Evolutionary conservation across 2,797 vertebrate genomes (phyloP), one percentile per base, ranked within the genome.

Genomic region (Tympanoctomys barrerae): DNA sequence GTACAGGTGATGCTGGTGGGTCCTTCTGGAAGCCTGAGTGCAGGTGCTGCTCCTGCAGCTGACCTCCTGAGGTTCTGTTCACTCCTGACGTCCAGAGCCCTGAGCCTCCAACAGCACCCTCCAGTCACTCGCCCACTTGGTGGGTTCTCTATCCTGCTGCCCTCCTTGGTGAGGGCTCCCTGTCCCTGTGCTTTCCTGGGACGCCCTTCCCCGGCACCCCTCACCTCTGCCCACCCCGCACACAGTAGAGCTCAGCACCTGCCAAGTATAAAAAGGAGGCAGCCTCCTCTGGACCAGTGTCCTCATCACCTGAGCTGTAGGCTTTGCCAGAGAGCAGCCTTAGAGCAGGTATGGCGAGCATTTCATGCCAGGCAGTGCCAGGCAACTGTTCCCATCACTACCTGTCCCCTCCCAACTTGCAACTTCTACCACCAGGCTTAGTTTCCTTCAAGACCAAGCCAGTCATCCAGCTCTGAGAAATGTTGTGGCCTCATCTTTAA

Each of bases 351-450:
- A 13, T 36, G 0, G 9, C 36, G 49, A 36, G 26, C 16, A 0
- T 36, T 83, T 16, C 0, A 16, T 49, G 73, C 73, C 26, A n/a
- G 28, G 88, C 28, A 28, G 2, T 14, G 24, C 12, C 39, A 12
- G 19, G 0, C 33, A 10, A 6, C 2, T 16, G 9, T 6, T 8
- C 16, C 61, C 64, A 68, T n/a, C 31, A 33, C 64, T 68, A 14
- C 14, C 64, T 7, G 49, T 14, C 62, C 49, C 33, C 1, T 19
- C 36, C 49, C 7, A 0, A 0, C 26, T 42, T 6, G 6, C 0
- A 0, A 19, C 61, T 59, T 21, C 54, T 42, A 9, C 3, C 7
- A 22, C 42, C 24, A 33, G 8, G 31, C 68, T 18, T 28, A 3
- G 33, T 46, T 42, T 22, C 52, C 7, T 0, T 3, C 14, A 52